Evolutionary conservation across 2,113 vertebrate species (phyloP), one percentile per base, ranked within the genome.

Genomic region (Tenrec ecaudatus): DNA sequence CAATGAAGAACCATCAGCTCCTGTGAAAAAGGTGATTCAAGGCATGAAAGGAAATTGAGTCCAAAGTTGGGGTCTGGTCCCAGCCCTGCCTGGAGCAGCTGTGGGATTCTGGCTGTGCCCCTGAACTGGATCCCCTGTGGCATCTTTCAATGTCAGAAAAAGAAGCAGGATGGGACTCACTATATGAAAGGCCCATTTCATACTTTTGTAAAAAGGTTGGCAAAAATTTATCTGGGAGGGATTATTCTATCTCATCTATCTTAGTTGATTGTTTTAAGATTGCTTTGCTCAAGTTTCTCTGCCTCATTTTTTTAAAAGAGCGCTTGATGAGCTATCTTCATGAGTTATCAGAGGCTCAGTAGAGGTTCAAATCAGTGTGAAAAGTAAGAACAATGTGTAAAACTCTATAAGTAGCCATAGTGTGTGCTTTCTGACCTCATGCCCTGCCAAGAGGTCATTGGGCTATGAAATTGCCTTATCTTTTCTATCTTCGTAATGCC

Each of bases 21-120:
- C 98, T 97, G 97, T 98, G 80, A 99, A 98, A 98, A 99, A 99
- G 99, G 99, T 99, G 99, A 95, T 89, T 93, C 77, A 89, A 82
- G 76, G 73, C 25, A 62, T 75, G n/a, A 88, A 62, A 36, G 76
- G 4, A 88, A 81, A 88, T 29, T 3, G 4, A 93, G 57, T 80
- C 91, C 84, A 93, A 95, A 92, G 4, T 23, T 93, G 79, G 86
- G 20, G 8, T 64, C 6, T 68, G 40, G n/a, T 9, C 43, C n/a
- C 53, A 53, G 0, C 31, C 78, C 60, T 82, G 12, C 33, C 29
- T 60, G 7, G 27, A 90, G 47, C 60, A 9, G n/a, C 85, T 75
- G 0, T 83, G 29, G 47, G 20, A 68, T 58, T 93, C 73, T 6
- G 19, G 68, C 29, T 66, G 43, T 75, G 38, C 62, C 36, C 38